Percentiles rank a stretch among this genome's conserved stretches.
Conservation (phyloP, 2,888 invertebrate species). For the Ditula angustiorana region DNA sequence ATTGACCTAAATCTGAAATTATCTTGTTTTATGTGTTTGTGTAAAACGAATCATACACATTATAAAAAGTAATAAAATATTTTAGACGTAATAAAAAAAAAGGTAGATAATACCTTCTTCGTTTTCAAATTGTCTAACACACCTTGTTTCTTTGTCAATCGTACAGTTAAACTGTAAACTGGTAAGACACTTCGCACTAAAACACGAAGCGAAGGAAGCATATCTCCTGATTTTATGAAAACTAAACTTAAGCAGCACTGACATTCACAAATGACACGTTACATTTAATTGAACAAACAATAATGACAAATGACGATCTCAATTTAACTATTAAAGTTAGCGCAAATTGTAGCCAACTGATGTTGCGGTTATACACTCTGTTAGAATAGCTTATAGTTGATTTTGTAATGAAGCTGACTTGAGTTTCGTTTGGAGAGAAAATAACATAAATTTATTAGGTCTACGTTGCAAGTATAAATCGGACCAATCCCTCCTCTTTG, state of each 20-base stretch:
- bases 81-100: no score
- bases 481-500: constrained; percentile 36
- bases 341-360: background rate
- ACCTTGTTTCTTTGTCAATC: no score
- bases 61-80: no score
- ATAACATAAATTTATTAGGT: constrained; percentile 68
- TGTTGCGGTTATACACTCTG: constrained; percentile 34
- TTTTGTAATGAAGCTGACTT: constrained; percentile 44
- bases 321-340: constrained; percentile 45
- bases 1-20: no score
- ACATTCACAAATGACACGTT: constrained; percentile 17
- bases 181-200: no score
- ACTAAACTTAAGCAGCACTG: constrained; percentile 2
- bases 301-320: constrained; percentile 55
- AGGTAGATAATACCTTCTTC: no score
- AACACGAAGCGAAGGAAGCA: background rate
- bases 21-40: no score
- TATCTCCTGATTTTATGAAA: background rate
- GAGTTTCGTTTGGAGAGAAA: constrained; percentile 57
- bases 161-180: no score
- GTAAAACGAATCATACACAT: no score
- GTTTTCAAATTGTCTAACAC: no score
- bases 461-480: constrained; percentile 52
- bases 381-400: constrained; percentile 38
- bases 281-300: constrained; percentile 42